Base-by-base conservation (phyloP, 2,888 invertebrate genomes). In the Chydorus sphaericus region DNA sequence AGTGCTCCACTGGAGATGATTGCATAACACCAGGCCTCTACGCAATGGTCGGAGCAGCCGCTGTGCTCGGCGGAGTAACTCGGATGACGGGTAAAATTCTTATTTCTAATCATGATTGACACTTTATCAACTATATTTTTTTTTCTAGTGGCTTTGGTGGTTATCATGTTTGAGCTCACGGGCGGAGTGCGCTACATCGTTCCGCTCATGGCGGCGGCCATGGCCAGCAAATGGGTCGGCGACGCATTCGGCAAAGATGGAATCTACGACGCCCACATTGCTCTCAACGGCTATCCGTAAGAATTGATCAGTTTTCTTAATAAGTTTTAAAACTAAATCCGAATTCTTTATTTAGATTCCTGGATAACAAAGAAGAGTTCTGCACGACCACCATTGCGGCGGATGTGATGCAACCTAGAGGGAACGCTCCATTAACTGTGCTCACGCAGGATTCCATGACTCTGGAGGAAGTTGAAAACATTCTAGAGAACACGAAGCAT, bases 181-280 rank as follows among this genome's bases (percentile, higher is more conserved):
- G 98, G 97, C 55, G 96, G 92, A 33, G 89, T 98, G 55, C 80
- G 94, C 55, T 98, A 97, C 71, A 98, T 98, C 65, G 96, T 98
- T 59, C 97, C 97, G 0, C 75, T 97, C 60, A 98, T 98, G 97
- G 93, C 92, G 1, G 97, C 97, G 1, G 93, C 92, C 0, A 98
- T 99, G 97, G 96, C 97, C 8, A 92, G 93, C 65, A 98, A 98
- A 72, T 98, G 98, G 98, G 94, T 97, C 23, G 96, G 94, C 18
- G 96, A 97, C 75, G 94, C 94, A 1, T 76, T 97, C 2, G 93
- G 92, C 6, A 78, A 87, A 61, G 89, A 88, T 62, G 94, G 94
- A 61, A 92, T 96, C 61, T 98, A 98, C 71, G 98, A 99, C 74
- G 97, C 97, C 2, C 97, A 99, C 69, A 99, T 99, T 63, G 87